Conservation (phyloP, 2,888 invertebrate genomes). For the Drosophila kuntzei region DNA sequence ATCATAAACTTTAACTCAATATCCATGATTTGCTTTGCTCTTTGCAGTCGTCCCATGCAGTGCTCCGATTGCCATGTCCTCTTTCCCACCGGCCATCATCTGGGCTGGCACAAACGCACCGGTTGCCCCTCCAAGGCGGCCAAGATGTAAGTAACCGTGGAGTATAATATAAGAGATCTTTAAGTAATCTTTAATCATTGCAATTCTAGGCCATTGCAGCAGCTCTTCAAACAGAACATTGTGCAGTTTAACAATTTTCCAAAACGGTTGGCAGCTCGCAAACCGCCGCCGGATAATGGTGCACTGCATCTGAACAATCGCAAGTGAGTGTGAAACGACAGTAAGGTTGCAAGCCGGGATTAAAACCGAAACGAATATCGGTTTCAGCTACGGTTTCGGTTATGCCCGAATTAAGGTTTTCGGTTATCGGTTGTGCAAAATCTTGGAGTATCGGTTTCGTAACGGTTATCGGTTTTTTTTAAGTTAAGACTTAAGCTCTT, state of each 20-base stretch:
- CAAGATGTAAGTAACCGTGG: slow-evolving; percentile 76
- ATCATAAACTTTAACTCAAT: too few species aligned
- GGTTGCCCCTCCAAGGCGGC: slow-evolving; percentile 84
- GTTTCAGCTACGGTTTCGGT: too few species aligned
- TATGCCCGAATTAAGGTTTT: too few species aligned
- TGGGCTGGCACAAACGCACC: slow-evolving; percentile 85
- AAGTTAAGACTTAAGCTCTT: too few species aligned
- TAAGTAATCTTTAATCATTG: background rate
- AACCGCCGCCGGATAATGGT: slow-evolving; percentile 72
- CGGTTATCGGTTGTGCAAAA: too few species aligned
- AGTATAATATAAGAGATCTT: background rate
- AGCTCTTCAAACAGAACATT: slow-evolving; percentile 84
- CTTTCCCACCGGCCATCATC: slow-evolving; percentile 85
- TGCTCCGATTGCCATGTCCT: slow-evolving; percentile 84
- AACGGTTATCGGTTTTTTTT: too few species aligned
- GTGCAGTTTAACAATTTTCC: slow-evolving; percentile 85
- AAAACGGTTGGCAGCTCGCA: slow-evolving; percentile 72
- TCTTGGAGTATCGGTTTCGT: too few species aligned
- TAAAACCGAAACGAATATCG: too few species aligned
- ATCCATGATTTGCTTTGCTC: background rate
- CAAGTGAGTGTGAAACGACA: too few species aligned
- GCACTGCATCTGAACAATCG: slow-evolving; percentile 82
- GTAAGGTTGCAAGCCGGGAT: too few species aligned
- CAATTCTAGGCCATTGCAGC: slow-evolving; percentile 81
- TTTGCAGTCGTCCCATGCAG: slow-evolving; percentile 84